Base-by-base conservation (phyloP, 2,888 invertebrate genomes). In the Pantelozetes paolii region DNA sequence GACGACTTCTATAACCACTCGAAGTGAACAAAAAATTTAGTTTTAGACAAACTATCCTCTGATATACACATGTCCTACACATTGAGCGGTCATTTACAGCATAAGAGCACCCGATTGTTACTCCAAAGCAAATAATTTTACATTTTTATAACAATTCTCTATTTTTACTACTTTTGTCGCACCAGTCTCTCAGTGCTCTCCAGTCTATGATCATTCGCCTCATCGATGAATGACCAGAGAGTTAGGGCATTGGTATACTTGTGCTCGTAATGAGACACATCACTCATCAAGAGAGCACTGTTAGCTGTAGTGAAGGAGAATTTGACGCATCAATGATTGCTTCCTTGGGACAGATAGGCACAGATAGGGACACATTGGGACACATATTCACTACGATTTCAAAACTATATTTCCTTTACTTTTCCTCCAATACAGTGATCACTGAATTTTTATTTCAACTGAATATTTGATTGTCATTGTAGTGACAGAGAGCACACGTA, bases 271-370 rank as follows among this genome's bases (percentile, higher is more conserved):
- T 59, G 59, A 59, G 59, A 23, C 54, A 59, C 30, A 59, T 59
- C 30, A 59, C 28, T 59, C 59, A 59, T 59, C 59, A 59, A 59
- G 30, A 28, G 59, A 59, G n/a, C 3, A 28, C 13, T 15, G 59
- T 32, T n/a, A 26, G 30, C 18, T 18, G 45, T 15, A 45, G 45
- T 11, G 15, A 6, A 45, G 45, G 15, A 15, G 23, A 59, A 59
- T 59, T 59, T 59, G 30, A 59, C 59, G 30, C 59, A 59, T 59
- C 59, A 59, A 3, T 59, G 59, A 59, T 59, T 59, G 30, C 59
- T 59, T 59, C 30, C 59, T 59, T 59, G 59, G 59, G 59, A 59
- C 59, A 59, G 59, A 54, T n/a, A n/a, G n/a, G n/a, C n/a, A n/a
- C n/a, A n/a, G n/a, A n/a, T n/a, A n/a, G n/a, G n/a, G n/a, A n/a